phyloP scores from a whole-genome alignment of 2,113 vertebrate species.

The Thunnus maccoyii region DNA sequence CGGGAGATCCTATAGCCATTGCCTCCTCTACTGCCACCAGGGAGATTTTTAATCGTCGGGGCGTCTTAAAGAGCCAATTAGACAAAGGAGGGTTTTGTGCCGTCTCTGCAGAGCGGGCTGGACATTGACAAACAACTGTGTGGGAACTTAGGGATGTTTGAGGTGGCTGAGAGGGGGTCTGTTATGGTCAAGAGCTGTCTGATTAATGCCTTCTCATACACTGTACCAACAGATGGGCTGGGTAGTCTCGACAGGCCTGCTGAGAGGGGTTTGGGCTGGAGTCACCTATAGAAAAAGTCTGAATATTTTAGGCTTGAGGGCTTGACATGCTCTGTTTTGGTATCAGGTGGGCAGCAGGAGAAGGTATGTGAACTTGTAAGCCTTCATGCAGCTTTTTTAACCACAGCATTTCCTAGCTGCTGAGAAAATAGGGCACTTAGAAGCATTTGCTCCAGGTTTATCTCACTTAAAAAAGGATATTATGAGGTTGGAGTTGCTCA shows the following conservation, averaged over 20 bases:
- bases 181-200: conserved; percentile 62
- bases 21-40: conserved; percentile 34
- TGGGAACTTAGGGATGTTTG: conserved; percentile 68
- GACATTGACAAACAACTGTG: conserved; percentile 71
- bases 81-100: conserved; percentile 76
- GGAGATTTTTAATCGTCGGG: conserved; percentile 65
- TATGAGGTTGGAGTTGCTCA: conserved; percentile 35
- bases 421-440: conserved; percentile 34
- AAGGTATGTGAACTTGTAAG: conserved; percentile 16
- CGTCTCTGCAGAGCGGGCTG: conserved; percentile 35
- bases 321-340: background rate
- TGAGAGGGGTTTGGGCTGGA: conserved; percentile 28
- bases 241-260: conserved; percentile 11
- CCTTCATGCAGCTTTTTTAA: background rate
- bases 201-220: conserved; percentile 62
- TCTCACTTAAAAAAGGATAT: conserved; percentile 44
- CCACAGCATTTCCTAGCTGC: background rate
- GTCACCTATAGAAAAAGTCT: conserved; percentile 47
- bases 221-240: conserved; percentile 61
- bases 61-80: conserved; percentile 68
- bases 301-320: conserved; percentile 32
- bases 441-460: conserved; percentile 14
- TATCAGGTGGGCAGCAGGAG: conserved; percentile 19
- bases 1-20: conserved; percentile 54
- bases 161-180: conserved; percentile 35